Conservation (phyloP, 2,888 invertebrate species). For the Balanococcus diminutus region DNA sequence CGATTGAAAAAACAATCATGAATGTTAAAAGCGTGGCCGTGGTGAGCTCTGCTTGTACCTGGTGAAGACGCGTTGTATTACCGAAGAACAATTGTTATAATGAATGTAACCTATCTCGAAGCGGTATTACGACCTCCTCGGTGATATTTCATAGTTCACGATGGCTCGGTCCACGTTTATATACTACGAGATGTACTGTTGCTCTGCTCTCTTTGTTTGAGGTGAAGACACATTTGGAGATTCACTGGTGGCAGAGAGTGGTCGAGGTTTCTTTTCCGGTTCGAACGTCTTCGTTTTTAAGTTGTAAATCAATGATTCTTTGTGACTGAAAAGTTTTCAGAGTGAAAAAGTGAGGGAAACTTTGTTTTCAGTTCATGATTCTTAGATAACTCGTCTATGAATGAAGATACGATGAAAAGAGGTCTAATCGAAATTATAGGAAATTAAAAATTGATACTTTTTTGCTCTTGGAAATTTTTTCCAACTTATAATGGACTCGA, state of each 20-base stretch:
- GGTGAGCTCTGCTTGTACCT: neutral
- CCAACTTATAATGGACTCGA: too few species aligned
- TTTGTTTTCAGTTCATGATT: too few species aligned
- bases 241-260: neutral
- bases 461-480: too few species aligned
- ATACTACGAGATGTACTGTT: neutral
- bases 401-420: too few species aligned
- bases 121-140: conserved; percentile 38
- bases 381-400: too few species aligned
- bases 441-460: too few species aligned
- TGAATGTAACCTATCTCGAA: conserved; percentile 35
- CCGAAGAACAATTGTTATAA: conserved; percentile 25
- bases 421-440: too few species aligned
- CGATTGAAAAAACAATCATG: conserved; percentile 43
- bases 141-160: conserved; percentile 39
- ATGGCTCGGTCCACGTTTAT: neutral
- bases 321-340: too few species aligned
- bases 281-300: too few species aligned
- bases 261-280: neutral
- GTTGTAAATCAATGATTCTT: too few species aligned
- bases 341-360: too few species aligned
- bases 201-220: neutral
- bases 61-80: neutral
- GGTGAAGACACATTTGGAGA: neutral
- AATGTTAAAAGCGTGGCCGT: conserved; percentile 30